Conservation (phyloP, 92 coral and sea anemone species). For the Meandrina meandrites region DNA sequence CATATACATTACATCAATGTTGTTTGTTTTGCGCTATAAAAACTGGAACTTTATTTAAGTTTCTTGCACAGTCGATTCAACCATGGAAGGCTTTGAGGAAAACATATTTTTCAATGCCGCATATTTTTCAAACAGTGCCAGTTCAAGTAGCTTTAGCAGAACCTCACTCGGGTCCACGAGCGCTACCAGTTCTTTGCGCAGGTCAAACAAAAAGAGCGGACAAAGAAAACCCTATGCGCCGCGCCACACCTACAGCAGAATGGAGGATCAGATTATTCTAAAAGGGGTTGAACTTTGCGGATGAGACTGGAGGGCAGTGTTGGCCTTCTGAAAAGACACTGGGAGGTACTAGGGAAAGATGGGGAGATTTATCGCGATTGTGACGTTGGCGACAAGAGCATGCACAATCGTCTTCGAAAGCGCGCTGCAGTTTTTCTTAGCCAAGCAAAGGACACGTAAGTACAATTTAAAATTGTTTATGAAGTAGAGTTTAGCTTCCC, state of each 20-base stretch:
- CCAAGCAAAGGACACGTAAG: background rate
- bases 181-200: constrained; percentile 2
- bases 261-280: constrained; percentile 29
- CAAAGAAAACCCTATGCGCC: constrained; percentile 1
- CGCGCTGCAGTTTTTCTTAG: background rate
- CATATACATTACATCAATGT: too few relatives aligned
- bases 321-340: constrained; percentile 37
- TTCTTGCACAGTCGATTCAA: too few relatives aligned
- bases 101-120: too few relatives aligned
- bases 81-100: too few relatives aligned
- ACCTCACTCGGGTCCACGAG: too few relatives aligned
- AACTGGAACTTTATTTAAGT: too few relatives aligned
- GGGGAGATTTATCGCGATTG: constrained; percentile 6
- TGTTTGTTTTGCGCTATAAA: too few relatives aligned
- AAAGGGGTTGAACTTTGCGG: constrained; percentile 30
- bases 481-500: too few relatives aligned
- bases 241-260: constrained; percentile 20
- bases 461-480: too few relatives aligned
- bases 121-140: too few relatives aligned
- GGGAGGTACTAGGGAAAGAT: background rate
- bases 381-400: constrained; percentile 11
- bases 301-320: constrained; percentile 41
- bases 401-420: constrained; percentile 18
- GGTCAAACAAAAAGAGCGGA: background rate
- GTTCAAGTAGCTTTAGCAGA: too few relatives aligned